Evolutionary conservation across 2,797 vertebrate species (phyloP).

Genomic region (Naso thynnoides): DNA sequence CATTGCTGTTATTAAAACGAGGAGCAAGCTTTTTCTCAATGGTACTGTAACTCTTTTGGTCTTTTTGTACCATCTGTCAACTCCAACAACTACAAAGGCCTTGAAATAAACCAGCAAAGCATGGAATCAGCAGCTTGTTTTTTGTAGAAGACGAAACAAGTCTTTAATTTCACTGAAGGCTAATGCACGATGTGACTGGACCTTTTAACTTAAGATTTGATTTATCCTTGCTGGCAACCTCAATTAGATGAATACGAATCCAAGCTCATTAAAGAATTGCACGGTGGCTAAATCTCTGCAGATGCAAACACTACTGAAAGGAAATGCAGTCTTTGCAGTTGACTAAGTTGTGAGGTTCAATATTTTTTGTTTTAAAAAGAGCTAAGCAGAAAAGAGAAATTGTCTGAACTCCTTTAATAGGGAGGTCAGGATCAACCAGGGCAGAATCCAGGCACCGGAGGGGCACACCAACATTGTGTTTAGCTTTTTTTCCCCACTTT

Average conservation of each 20-base stretch:
- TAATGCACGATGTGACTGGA: conserved; percentile 19
- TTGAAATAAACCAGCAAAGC: conserved; percentile 30
- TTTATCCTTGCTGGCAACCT: conserved; percentile 48
- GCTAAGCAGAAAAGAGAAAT: too few species aligned
- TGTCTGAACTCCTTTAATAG: neutral
- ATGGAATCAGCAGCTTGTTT: conserved; percentile 28
- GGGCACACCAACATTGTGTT: neutral
- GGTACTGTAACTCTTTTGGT: neutral
- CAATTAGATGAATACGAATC: conserved; percentile 45
- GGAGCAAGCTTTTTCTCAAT: neutral
- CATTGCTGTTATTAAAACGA: conserved; percentile 29
- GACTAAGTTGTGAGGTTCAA: neutral
- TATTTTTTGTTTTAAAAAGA: conserved; percentile 16
- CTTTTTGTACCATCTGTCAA: conserved; percentile 35
- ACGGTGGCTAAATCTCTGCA: conserved; percentile 24
- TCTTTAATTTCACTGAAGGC: conserved; percentile 43
- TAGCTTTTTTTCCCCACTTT: neutral
- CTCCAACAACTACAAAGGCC: conserved; percentile 8
- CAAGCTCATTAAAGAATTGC: conserved; percentile 25
- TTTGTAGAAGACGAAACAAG: conserved; percentile 44
- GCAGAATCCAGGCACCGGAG: neutral
- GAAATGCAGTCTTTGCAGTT: conserved; percentile 33
- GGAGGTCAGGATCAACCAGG: neutral
- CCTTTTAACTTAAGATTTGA: conserved; percentile 47
- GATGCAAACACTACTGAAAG: conserved; percentile 25